These are phyloP conservation scores for Elysia crispata DNA, from an alignment of 2,888 invertebrate species.

Conservation along the genomic window DNA sequence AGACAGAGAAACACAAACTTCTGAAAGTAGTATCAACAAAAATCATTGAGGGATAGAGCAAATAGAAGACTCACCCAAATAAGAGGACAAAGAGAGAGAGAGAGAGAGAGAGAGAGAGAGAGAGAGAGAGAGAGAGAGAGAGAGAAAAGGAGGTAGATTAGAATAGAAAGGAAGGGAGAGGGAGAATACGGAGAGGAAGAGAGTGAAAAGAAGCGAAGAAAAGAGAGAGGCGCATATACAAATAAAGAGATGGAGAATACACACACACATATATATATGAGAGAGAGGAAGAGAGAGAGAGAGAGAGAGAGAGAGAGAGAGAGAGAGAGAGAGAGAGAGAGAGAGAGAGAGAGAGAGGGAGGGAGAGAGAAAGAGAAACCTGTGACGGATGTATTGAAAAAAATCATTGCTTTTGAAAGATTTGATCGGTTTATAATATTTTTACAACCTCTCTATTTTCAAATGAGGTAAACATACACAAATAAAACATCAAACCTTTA, in stretches of 20 bases:
- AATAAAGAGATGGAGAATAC: neutral
- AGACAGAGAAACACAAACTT: neutral
- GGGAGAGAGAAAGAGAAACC: no score
- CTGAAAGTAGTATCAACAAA: neutral
- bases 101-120: constrained; percentile 23
- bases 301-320: no score
- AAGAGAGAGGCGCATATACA: neutral
- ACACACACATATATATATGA: no score
- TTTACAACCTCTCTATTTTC: neutral
- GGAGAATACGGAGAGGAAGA: neutral
- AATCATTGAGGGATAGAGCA: constrained; percentile 15
- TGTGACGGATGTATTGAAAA: no score
- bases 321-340: no score
- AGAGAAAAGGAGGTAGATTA: neutral
- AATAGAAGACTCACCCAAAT: neutral
- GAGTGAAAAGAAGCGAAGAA: neutral
- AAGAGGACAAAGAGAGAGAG: constrained; percentile 18
- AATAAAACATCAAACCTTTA: no score
- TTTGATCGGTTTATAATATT: no score
- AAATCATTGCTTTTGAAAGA: no score
- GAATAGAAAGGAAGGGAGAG: neutral
- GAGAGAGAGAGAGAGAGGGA: no score
- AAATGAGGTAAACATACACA: neutral
- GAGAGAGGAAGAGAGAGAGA: no score
- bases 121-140: constrained; percentile 28